A percentile compares a stretch with the other conserved stretches of the same genome.
Conservation (phyloP, 2,113 vertebrate genomes). For the Scomber scombrus region DNA sequence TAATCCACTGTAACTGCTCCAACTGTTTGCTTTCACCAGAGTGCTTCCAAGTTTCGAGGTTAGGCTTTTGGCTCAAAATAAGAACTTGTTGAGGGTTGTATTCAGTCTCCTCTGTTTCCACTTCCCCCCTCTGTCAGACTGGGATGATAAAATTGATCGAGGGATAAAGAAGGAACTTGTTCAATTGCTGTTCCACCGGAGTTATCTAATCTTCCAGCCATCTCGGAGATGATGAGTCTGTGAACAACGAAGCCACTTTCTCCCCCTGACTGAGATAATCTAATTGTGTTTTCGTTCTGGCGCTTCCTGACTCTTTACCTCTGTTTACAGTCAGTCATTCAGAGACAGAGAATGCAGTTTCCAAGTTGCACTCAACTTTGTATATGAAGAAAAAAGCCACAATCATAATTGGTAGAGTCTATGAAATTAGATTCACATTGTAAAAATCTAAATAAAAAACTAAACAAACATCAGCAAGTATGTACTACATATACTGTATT, state of each 20-base stretch:
- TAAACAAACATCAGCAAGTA: too few relatives aligned
- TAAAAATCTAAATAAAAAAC: too few relatives aligned
- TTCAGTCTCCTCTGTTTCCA: too few relatives aligned
- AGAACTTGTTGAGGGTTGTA: background rate
- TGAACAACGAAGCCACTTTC: conserved; percentile 33
- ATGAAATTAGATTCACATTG: too few relatives aligned
- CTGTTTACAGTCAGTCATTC: conserved; percentile 14
- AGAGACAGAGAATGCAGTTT: background rate
- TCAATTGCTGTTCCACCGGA: conserved; percentile 22
- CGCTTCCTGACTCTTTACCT: conserved; percentile 32
- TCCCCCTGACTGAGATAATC: conserved; percentile 22
- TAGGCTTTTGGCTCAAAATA: background rate
- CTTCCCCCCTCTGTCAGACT: too few relatives aligned
- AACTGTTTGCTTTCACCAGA: conserved; percentile 12
- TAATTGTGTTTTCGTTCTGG: conserved; percentile 32
- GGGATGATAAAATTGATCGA: background rate
- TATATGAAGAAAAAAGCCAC: too few relatives aligned
- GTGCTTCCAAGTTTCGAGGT: background rate
- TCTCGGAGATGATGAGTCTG: conserved; percentile 44
- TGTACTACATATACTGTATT: too few relatives aligned
- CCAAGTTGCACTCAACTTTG: background rate
- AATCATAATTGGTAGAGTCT: too few relatives aligned
- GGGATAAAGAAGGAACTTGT: conserved; percentile 29
- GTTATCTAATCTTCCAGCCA: conserved; percentile 52
- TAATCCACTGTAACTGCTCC: conserved; percentile 18